These are phyloP conservation scores for Cotesia typhae DNA, from an alignment of 1,140 invertebrate genomes.

Conservation along the genomic window DNA sequence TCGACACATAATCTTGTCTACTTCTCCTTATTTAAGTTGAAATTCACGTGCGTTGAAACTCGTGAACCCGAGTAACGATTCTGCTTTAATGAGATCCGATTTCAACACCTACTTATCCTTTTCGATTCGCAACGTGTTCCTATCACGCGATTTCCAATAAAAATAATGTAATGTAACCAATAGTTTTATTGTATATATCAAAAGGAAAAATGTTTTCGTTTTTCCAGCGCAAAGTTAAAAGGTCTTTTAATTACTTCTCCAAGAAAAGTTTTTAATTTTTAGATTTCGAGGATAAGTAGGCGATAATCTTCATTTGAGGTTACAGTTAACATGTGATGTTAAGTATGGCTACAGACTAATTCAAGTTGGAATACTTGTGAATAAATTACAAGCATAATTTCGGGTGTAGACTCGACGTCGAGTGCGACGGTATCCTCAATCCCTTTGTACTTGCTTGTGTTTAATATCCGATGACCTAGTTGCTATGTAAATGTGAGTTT, in stretches of 20 bases:
- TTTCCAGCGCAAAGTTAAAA: no score
- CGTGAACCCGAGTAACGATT: conserved; percentile 23
- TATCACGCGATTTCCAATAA: conserved; percentile 24
- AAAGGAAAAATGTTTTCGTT: no score
- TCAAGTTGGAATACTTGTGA: not conserved
- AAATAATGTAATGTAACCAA: not conserved
- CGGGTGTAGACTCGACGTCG: no score
- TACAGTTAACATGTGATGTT: no score
- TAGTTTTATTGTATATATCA: not conserved
- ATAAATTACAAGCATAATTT: not conserved
- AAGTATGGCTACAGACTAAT: not conserved
- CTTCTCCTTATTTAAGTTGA: not conserved
- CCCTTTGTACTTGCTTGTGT: no score
- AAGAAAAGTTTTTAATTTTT: no score
- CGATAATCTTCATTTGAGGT: not conserved
- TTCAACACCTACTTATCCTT: conserved; percentile 32
- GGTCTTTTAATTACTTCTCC: no score
- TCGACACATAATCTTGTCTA: conserved; percentile 11
- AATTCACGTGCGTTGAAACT: no score
- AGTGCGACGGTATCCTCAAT: no score
- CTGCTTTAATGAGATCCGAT: conserved; percentile 36
- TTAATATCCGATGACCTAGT: no score
- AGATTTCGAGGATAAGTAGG: not conserved
- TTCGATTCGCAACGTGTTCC: conserved; percentile 32
- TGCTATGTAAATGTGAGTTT: no score